Evolutionary conservation across 2,113 vertebrate species (phyloP).

Genomic region (Corythornis vintsioides): DNA sequence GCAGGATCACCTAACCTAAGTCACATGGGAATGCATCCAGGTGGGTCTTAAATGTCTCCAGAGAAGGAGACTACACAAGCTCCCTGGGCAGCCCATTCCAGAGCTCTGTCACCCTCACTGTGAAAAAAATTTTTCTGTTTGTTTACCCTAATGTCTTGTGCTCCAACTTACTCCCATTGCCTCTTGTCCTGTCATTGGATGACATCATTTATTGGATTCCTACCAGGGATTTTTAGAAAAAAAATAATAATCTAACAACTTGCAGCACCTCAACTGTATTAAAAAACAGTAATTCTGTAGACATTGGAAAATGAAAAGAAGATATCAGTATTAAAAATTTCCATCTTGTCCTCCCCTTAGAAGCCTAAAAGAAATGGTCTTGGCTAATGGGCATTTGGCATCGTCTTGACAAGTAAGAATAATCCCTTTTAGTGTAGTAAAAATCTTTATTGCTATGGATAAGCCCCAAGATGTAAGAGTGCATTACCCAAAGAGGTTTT

Average conservation of each 20-base stretch:
- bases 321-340: not conserved
- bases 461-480: not conserved
- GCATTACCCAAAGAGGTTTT: not conserved
- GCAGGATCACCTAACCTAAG: too few species aligned
- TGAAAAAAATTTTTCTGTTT: too few species aligned
- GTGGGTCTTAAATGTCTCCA: too few species aligned
- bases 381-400: not conserved
- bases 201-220: not conserved
- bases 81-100: too few species aligned
- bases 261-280: not conserved
- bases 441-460: not conserved
- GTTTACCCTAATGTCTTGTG: too few species aligned
- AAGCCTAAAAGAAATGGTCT: not conserved
- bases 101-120: too few species aligned
- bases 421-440: not conserved
- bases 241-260: not conserved
- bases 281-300: not conserved
- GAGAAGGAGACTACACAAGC: too few species aligned
- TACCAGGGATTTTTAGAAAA: not conserved
- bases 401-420: not conserved
- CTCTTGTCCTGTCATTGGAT: too few species aligned
- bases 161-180: too few species aligned
- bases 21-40: too few species aligned
- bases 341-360: not conserved
- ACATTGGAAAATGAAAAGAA: not conserved